Evolutionary conservation across 2,113 vertebrate species (phyloP), one percentile per base, ranked within the genome.

Genomic region (Emberiza fucata): DNA sequence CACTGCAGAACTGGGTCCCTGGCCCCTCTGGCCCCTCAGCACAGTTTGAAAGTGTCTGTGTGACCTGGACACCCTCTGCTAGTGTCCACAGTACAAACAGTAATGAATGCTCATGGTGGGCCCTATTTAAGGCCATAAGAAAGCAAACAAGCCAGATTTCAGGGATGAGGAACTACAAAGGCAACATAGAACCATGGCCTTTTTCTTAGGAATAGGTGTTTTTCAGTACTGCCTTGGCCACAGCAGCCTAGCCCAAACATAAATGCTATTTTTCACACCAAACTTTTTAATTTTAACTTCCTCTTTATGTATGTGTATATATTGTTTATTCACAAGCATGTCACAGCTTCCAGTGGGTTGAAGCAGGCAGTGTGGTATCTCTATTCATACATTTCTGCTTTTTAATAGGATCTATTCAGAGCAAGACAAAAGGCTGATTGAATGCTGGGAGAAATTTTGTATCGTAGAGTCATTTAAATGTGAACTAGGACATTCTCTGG

Each of bases 401-500:
- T 94, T 92, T 96, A 96, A 90, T 86, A 50, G 77, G 83, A 83
- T 45, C 82, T 81, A 81, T 96, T 97, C 95, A 97, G 86, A 71
- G 77, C 76, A 61, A 93, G 59, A 97, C 94, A 97, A 96, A 97
- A 93, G 80, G 69, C 48, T 78, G 39, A 86, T 22, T 96, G 96
- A 95, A 93, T 68, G 69, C 77, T 92, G 94, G 94, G 83, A 94
- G 92, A 96, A 96, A 96, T 93, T 97, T 93, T 93, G 88, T 92
- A 65, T 96, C 33, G 1, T 69, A 71, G 71, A 94, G 90, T 96
- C 94, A 93, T 97, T 96, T 97, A 96, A 96, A 96, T 96, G 82
- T 96, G 93, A 94, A 96, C 92, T 84, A 79, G 93, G 92, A 96
- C 96, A 86, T 97, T 96, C 88, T 96, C 82, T 84, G 93, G 86